Evolutionary conservation across 1,140 invertebrate genomes (phyloP).

Genomic region (Zaprionus nigranus): DNA sequence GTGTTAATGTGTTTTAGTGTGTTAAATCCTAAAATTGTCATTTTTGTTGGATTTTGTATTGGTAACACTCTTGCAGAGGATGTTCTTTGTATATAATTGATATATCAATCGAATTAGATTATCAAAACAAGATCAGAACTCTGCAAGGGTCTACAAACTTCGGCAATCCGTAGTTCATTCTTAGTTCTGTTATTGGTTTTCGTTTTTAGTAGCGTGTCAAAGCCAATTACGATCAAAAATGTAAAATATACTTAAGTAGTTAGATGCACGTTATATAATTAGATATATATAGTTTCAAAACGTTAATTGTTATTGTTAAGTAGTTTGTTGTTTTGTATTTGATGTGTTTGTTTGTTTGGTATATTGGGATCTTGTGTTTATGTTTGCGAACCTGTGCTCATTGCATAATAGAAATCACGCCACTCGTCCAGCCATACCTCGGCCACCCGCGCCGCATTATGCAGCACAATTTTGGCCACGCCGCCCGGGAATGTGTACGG

Average conservation of each 20-base stretch:
- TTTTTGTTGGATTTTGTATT: conserved; percentile 8
- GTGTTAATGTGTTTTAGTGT: conserved; percentile 48
- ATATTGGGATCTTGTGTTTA: conserved; percentile 14
- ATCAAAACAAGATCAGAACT: neutral
- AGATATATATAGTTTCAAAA: conserved; percentile 22
- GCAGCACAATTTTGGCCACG: conserved; percentile 97
- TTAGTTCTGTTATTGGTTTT: conserved; percentile 18
- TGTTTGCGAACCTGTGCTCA: conserved; percentile 95
- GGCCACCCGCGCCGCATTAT: conserved; percentile 97
- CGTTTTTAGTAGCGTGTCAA: conserved; percentile 60
- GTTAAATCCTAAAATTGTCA: conserved; percentile 37
- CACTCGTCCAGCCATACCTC: conserved; percentile 99
- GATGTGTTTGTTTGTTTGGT: conserved; percentile 31
- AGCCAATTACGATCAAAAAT: conserved; percentile 68
- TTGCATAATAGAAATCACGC: conserved; percentile 99
- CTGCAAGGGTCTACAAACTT: conserved; percentile 24
- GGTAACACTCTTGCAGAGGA: conserved; percentile 15
- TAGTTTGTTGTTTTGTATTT: conserved; percentile 49
- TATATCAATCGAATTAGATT: no score
- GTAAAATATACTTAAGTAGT: conserved; percentile 59
- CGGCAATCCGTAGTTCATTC: conserved; percentile 12
- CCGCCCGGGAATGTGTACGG: conserved; percentile 99
- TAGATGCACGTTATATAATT: conserved; percentile 73
- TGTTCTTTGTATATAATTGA: neutral
- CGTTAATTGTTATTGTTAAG: conserved; percentile 22